Percentiles rank a stretch among this genome's conserved stretches.
Evolutionary conservation across 2,113 vertebrate genomes (phyloP).

Genomic region (Melospiza melodia): DNA sequence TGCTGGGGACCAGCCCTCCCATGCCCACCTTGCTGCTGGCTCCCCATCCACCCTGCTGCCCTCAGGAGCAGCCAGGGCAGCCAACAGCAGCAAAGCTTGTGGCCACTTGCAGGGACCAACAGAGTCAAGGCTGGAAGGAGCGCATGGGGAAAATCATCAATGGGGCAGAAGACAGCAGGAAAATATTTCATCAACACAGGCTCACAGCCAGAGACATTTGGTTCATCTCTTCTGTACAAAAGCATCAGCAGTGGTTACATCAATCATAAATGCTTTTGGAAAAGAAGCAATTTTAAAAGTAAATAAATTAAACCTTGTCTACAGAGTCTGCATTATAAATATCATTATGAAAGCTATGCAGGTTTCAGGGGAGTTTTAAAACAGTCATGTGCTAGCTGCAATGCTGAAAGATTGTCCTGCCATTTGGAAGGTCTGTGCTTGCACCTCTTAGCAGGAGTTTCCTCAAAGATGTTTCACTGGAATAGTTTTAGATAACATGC

Average conservation of each 20-base stretch:
- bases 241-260: fast-evolving
- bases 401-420: neutral
- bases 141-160: neutral
- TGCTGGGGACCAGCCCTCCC: neutral
- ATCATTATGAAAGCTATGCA: neutral
- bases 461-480: neutral
- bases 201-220: neutral
- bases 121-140: neutral
- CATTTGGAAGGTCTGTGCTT: neutral
- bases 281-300: neutral
- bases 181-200: neutral
- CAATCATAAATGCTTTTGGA: neutral
- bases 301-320: neutral
- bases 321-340: neutral
- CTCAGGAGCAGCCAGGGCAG: fast-evolving
- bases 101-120: neutral
- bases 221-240: neutral
- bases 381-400: neutral
- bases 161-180: neutral
- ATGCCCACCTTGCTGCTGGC: neutral
- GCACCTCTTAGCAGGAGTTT: neutral
- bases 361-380: neutral
- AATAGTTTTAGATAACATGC: neutral
- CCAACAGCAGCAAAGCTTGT: neutral
- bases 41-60: fast-evolving